A percentile compares a stretch with the other conserved stretches of the same genome.
Conservation (phyloP, 1,140 invertebrate genomes). For the Diploscapter pachys region DNA sequence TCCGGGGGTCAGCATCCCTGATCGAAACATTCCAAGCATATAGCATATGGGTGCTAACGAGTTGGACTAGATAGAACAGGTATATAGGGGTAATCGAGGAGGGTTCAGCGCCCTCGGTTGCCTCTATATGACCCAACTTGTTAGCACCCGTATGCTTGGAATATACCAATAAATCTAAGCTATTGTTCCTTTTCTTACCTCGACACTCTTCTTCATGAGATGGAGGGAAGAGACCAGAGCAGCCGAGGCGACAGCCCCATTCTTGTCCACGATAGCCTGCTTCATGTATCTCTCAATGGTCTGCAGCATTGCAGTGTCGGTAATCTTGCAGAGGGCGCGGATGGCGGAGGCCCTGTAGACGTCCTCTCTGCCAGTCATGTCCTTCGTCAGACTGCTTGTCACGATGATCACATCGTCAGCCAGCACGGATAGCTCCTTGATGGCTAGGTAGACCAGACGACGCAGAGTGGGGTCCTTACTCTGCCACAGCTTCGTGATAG, state of each 20-base stretch:
- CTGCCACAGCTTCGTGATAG: slow-evolving; percentile 98
- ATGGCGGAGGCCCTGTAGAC: slow-evolving; percentile 91
- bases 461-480: slow-evolving; percentile 86
- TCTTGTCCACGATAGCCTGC: slow-evolving; percentile 89
- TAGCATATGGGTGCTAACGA: too few relatives aligned
- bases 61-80: too few relatives aligned
- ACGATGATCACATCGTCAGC: slow-evolving; percentile 99
- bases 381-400: slow-evolving; percentile 88
- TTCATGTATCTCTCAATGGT: slow-evolving; percentile 98
- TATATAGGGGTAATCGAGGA: too few relatives aligned
- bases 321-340: slow-evolving; percentile 91
- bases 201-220: slow-evolving; percentile 75
- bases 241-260: slow-evolving; percentile 85
- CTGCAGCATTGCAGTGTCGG: slow-evolving; percentile 88
- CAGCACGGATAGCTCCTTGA: slow-evolving; percentile 88
- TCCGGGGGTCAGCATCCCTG: too few relatives aligned
- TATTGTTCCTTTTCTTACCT: slow-evolving; percentile 65
- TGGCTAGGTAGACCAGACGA: slow-evolving; percentile 90
- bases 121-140: too few relatives aligned
- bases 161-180: too few relatives aligned
- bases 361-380: slow-evolving; percentile 98
- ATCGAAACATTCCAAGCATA: too few relatives aligned
- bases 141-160: too few relatives aligned
- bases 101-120: too few relatives aligned
- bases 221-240: slow-evolving; percentile 83